These are phyloP conservation scores for Bostrychus sinensis DNA, from an alignment of 2,113 vertebrate species.

Conservation along the genomic window DNA sequence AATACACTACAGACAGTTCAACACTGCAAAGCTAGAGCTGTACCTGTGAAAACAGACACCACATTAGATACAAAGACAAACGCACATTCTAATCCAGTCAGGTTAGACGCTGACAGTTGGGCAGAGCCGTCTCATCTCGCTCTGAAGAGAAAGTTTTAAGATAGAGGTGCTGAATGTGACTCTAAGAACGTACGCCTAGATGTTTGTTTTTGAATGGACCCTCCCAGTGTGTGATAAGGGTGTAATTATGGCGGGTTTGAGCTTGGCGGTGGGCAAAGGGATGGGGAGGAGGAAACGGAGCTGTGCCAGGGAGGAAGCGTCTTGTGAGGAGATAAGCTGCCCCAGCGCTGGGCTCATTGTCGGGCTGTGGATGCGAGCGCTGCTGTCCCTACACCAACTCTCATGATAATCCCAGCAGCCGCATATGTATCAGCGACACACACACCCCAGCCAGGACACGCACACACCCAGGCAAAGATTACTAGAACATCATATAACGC, in stretches of 20 bases:
- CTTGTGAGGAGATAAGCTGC: slow-evolving; percentile 78
- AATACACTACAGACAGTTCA: slow-evolving; percentile 41
- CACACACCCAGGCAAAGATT: slow-evolving; percentile 48
- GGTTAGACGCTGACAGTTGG: slow-evolving; percentile 31
- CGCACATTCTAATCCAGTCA: slow-evolving; percentile 61
- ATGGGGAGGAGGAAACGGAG: slow-evolving; percentile 74
- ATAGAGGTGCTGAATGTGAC: slow-evolving; percentile 48
- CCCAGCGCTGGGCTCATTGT: slow-evolving; percentile 69
- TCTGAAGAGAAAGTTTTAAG: slow-evolving; percentile 54
- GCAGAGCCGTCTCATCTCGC: too few relatives aligned
- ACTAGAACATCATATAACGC: slow-evolving; percentile 36
- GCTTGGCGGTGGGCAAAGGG: slow-evolving; percentile 72
- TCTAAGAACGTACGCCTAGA: slow-evolving; percentile 43
- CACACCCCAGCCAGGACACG: slow-evolving; percentile 28
- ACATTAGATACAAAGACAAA: slow-evolving; percentile 29
- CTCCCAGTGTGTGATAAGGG: slow-evolving; percentile 73
- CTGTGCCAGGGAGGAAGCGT: slow-evolving; percentile 73
- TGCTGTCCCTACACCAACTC: slow-evolving; percentile 70
- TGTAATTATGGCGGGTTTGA: slow-evolving; percentile 79
- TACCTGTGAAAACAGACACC: slow-evolving; percentile 23
- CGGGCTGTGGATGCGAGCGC: slow-evolving; percentile 39
- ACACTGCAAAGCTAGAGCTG: slow-evolving; percentile 10
- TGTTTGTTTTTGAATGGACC: slow-evolving; percentile 59
- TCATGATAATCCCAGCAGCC: slow-evolving; percentile 76
- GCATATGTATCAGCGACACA: slow-evolving; percentile 64